phyloP scores from a whole-genome alignment of 2,888 invertebrate genomes.

The Eristalis intricaria region DNA sequence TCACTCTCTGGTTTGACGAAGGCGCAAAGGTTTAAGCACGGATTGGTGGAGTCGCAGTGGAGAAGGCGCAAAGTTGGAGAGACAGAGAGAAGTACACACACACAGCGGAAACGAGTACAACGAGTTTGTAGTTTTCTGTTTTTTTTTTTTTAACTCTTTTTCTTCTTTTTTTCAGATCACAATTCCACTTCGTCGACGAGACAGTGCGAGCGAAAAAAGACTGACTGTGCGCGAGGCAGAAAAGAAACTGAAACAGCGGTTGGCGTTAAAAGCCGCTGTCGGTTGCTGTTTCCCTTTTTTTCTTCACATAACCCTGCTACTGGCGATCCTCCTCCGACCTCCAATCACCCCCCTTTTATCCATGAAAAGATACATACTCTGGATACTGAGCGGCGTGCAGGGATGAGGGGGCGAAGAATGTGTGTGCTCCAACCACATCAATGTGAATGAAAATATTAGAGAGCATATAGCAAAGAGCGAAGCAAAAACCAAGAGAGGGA shows the following conservation, averaged over 20 bases:
- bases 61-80: conserved; percentile 42
- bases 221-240: conserved; percentile 69
- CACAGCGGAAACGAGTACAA: conserved; percentile 71
- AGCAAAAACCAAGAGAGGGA: conserved; percentile 15
- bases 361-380: background rate
- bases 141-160: conserved; percentile 25
- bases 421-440: conserved; percentile 19
- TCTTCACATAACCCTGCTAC: conserved; percentile 26
- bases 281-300: conserved; percentile 50
- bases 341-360: conserved; percentile 14
- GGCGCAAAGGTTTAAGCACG: conserved; percentile 62
- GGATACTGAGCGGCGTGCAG: background rate
- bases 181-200: conserved; percentile 51
- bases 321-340: conserved; percentile 35
- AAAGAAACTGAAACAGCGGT: conserved; percentile 70
- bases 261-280: conserved; percentile 63
- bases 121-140: conserved; percentile 65
- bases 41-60: conserved; percentile 39
- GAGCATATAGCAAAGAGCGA: conserved; percentile 6
- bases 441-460: conserved; percentile 42
- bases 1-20: conserved; percentile 63
- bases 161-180: conserved; percentile 24
- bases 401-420: background rate
- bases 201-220: conserved; percentile 46
- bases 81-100: conserved; percentile 59